phyloP scores from a whole-genome alignment of 2,888 invertebrate genomes.

The Pachliopta kotzebuea region DNA sequence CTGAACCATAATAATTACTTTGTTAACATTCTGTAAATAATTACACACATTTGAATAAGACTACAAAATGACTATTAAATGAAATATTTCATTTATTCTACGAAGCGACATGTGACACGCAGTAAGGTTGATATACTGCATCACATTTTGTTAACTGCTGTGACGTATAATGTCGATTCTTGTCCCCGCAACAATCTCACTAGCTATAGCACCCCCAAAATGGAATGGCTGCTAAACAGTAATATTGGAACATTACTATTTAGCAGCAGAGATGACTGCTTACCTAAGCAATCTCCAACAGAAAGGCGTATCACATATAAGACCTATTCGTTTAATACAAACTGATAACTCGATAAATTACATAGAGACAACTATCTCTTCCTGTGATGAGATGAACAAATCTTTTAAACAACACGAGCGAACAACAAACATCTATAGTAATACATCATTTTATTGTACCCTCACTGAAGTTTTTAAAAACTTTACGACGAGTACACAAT shows the following conservation, averaged over 20 bases:
- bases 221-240: too few species aligned
- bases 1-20: neutral
- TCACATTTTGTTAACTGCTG: too few species aligned
- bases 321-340: neutral
- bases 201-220: too few species aligned
- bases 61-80: neutral
- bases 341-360: slow-evolving; percentile 2
- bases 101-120: too few species aligned
- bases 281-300: too few species aligned
- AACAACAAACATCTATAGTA: slow-evolving; percentile 4
- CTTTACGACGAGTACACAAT: slow-evolving; percentile 2
- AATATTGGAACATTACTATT: too few species aligned
- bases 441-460: slow-evolving; percentile 3
- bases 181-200: too few species aligned
- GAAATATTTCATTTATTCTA: too few species aligned
- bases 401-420: slow-evolving; percentile 2
- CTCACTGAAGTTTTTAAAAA: neutral
- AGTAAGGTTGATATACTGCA: too few species aligned
- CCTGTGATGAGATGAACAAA: neutral
- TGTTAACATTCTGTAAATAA: slow-evolving; percentile 1
- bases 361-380: neutral
- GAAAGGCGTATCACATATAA: neutral
- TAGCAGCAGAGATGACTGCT: too few species aligned
- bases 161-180: too few species aligned
- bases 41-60: neutral